Evolutionary conservation across 2,888 invertebrate genomes (phyloP).

Genomic region (Ophioninae sp.): DNA sequence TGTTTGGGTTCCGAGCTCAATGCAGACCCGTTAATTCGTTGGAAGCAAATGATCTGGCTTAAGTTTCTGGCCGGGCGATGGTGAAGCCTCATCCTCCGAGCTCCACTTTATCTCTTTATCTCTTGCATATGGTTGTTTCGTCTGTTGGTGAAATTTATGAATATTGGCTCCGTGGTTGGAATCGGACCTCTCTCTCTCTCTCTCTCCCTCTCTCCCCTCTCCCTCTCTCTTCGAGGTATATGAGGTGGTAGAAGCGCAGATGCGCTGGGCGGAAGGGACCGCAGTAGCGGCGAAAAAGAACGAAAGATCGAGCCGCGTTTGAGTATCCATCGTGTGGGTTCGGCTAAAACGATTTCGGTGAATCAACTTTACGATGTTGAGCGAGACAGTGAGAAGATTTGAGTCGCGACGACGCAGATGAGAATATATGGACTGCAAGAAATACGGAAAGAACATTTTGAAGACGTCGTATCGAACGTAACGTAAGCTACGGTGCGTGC

Average conservation of each 20-base stretch:
- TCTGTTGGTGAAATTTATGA: constrained; percentile 75
- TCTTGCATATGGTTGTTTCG: constrained; percentile 68
- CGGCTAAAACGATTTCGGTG: constrained; percentile 76
- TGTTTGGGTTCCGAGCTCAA: too few relatives aligned
- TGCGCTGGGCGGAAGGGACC: too few relatives aligned
- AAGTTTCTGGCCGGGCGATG: too few relatives aligned
- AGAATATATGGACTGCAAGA: background rate
- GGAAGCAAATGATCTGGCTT: too few relatives aligned
- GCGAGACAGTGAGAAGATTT: constrained; percentile 53
- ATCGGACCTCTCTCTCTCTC: constrained; percentile 19
- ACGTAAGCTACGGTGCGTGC: too few relatives aligned
- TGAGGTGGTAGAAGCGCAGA: background rate
- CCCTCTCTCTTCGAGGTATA: constrained; percentile 59
- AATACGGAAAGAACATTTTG: too few relatives aligned
- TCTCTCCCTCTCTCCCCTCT: constrained; percentile 56
- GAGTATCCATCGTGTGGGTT: constrained; percentile 68
- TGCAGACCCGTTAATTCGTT: too few relatives aligned
- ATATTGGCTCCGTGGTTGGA: constrained; percentile 64
- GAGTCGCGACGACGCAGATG: constrained; percentile 34
- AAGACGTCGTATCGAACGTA: too few relatives aligned
- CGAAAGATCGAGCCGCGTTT: too few relatives aligned
- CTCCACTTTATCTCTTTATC: constrained; percentile 11
- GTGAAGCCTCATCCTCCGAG: too few relatives aligned
- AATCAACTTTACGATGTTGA: constrained; percentile 72
- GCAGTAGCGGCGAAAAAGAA: too few relatives aligned